Percentiles rank a stretch among this genome's conserved stretches.
phyloP scores from a whole-genome alignment of 1,140 invertebrate species.

The Armadillidium nasatum region DNA sequence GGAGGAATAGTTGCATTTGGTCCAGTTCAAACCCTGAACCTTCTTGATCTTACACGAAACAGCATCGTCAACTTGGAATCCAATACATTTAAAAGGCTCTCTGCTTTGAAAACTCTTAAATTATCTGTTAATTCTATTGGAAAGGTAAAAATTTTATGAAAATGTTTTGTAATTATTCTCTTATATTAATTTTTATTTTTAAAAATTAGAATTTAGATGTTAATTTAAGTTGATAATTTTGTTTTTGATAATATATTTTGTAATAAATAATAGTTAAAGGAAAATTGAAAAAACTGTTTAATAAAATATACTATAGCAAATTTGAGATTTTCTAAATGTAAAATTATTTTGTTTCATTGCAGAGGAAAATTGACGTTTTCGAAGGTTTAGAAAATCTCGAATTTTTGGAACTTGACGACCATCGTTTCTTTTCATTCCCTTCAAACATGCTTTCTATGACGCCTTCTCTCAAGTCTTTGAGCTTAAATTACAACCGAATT shows the following conservation, averaged over 20 bases:
- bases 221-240: too few species aligned
- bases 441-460: too few species aligned
- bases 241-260: too few species aligned
- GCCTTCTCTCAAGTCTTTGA: conserved; percentile 62
- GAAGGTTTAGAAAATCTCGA: conserved; percentile 71
- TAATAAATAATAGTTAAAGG: too few species aligned
- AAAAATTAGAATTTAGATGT: too few species aligned
- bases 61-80: conserved; percentile 70
- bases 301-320: too few species aligned
- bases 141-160: too few species aligned
- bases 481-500: conserved; percentile 79
- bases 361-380: conserved; percentile 79
- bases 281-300: too few species aligned
- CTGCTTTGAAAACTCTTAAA: conserved; percentile 66
- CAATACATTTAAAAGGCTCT: conserved; percentile 70
- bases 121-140: conserved; percentile 77
- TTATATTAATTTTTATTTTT: too few species aligned
- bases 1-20: conserved; percentile 65
- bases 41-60: conserved; percentile 77
- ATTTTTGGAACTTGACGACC: conserved; percentile 74
- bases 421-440: conserved; percentile 67
- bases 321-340: too few species aligned
- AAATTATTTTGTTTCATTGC: conserved; percentile 49
- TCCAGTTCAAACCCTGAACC: conserved; percentile 61
- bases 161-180: too few species aligned